phyloP scores from a whole-genome alignment of 2,797 vertebrate species.

The Microctenopoma lineatum region DNA sequence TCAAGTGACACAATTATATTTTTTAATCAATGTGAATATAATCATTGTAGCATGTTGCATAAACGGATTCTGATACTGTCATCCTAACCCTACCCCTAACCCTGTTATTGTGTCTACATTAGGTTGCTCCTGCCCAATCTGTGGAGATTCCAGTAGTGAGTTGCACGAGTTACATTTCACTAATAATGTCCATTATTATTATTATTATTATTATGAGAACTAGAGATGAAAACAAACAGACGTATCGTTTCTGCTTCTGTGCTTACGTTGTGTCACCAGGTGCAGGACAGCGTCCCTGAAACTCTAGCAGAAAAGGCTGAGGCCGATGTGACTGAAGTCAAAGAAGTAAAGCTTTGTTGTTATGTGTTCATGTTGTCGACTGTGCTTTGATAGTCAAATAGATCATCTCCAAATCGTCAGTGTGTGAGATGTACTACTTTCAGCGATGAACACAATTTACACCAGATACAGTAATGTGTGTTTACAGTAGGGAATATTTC shows the following conservation, averaged over 20 bases:
- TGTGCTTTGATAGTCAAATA: not conserved
- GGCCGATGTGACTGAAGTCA: constrained; percentile 14
- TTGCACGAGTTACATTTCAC: constrained; percentile 1
- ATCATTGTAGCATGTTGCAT: constrained; percentile 2
- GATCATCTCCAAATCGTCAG: not conserved
- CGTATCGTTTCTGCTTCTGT: not conserved
- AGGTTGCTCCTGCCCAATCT: constrained; percentile 49
- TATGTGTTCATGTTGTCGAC: not conserved
- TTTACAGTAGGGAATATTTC: not conserved
- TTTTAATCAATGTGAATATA: not conserved
- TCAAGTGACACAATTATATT: not conserved
- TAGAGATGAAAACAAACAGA: not conserved
- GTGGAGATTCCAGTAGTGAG: constrained; percentile 56
- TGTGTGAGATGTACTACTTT: not conserved
- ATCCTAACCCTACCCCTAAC: not conserved
- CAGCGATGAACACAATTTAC: not conserved
- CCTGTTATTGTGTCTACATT: constrained; percentile 1
- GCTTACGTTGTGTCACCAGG: constrained; percentile 36
- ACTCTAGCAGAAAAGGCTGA: constrained; percentile 33
- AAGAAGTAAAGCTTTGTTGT: constrained; percentile 42
- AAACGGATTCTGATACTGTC: not conserved
- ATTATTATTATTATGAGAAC: not conserved
- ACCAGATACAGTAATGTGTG: too few relatives aligned
- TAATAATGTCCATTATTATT: not conserved
- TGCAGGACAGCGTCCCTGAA: constrained; percentile 30